Base-by-base conservation (phyloP, 2,888 invertebrate species). In the Fragum fragum region DNA sequence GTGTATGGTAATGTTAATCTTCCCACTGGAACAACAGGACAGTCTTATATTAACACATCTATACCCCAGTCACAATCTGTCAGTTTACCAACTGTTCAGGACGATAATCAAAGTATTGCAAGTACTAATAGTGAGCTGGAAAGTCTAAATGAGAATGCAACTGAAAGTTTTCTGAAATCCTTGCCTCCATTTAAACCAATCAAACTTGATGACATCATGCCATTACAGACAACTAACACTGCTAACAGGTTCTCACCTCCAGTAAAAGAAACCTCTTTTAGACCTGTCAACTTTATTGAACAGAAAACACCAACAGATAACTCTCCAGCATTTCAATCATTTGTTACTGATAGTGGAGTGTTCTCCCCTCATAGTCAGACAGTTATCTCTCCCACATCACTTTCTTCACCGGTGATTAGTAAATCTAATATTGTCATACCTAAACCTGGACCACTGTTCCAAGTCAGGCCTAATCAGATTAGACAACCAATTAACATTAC, bases 201-300 rank as follows among this genome's bases (percentile, higher is more conserved):
- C 0, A 87, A 89, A 63, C 76, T 89, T 23, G 83, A 77, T 74
- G 86, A 87, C 28, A 81, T 89, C 70, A 76, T 88, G 75, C 85
- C 86, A 23, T 83, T 85, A 79, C 39, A 77, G 9, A 71, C 57
- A 21, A 32, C 53, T 52, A 77, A 76, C 52, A 52, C 69, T 23
- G 76, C 74, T 7, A 53, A 72, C 55, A 77, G 83, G 5, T 78
- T 88, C 73, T 88, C 87, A n/a, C 87, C 90, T 6, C 88, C 90
- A 28, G 89, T 89, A 23, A 89, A 87, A 59, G 89, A 90, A 53
- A 86, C 86, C 0, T 89, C 90, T 18, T 90, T 89, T 63, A 85
- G 81, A 82, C 90, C 90, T n/a, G 73, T 86, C 1, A 71, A 63
- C 47, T 59, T 36, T 18, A 71, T 29, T n/a, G 72, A 26, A 23